Percentiles rank a stretch among this genome's conserved stretches.
Conservation (phyloP, 64 coral and sea anemone species). For the Stichodactyla mertensii region DNA sequence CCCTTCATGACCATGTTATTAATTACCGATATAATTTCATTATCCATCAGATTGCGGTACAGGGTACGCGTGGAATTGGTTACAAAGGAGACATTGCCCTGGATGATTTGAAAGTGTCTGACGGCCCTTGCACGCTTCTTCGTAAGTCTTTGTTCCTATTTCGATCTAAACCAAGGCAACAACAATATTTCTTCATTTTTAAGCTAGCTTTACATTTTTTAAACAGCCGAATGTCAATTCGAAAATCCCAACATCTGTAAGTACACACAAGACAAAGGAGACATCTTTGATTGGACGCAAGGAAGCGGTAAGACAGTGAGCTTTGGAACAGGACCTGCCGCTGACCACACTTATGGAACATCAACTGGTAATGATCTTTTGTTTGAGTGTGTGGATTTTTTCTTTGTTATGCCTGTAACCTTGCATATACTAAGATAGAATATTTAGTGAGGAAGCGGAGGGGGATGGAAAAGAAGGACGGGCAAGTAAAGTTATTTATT, state of each 20-base stretch:
- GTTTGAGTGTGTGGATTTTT: no score
- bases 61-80: constrained; percentile 61
- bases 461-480: no score
- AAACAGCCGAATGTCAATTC: constrained; percentile 79
- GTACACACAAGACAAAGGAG: constrained; percentile 86
- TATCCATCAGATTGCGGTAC: constrained; percentile 54
- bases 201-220: neutral
- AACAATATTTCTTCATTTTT: no score
- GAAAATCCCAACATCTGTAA: constrained; percentile 73
- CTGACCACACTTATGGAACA: constrained; percentile 87
- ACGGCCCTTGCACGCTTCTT: constrained; percentile 32
- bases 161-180: no score
- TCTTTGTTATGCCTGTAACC: no score
- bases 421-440: no score
- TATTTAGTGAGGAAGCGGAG: no score
- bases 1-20: neutral
- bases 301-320: constrained; percentile 81
- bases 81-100: constrained; percentile 82
- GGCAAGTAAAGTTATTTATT: no score
- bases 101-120: constrained; percentile 55
- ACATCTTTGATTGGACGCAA: constrained; percentile 84
- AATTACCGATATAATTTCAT: neutral
- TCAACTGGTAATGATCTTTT: constrained; percentile 47
- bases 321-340: constrained; percentile 56
- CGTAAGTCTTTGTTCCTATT: constrained; percentile 18